These are phyloP conservation scores for Salticus scenicus DNA, from an alignment of 2,888 invertebrate species.

Conservation along the genomic window DNA sequence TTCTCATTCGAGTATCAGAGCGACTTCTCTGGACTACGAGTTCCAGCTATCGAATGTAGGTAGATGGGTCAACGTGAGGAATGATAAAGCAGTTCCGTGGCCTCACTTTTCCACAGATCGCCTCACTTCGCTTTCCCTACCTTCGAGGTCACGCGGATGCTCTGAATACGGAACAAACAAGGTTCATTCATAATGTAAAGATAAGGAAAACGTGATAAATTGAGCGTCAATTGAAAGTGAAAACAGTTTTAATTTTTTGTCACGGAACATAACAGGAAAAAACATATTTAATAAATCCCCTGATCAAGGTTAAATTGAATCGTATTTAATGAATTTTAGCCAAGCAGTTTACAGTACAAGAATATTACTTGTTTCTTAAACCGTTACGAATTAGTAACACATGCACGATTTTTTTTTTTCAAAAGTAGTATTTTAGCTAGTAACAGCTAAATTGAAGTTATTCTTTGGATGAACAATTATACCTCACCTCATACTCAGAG, in stretches of 20 bases:
- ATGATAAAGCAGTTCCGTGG: conserved; percentile 52
- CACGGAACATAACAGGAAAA: too few species aligned
- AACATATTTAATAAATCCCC: too few species aligned
- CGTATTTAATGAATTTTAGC: too few species aligned
- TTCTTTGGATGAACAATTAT: too few species aligned
- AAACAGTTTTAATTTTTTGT: neutral
- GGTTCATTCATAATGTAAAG: neutral
- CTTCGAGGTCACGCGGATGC: neutral
- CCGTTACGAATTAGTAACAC: too few species aligned
- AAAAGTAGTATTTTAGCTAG: too few species aligned
- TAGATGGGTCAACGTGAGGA: conserved; percentile 42
- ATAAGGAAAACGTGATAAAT: neutral
- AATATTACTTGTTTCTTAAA: too few species aligned
- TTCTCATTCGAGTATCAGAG: conserved; percentile 22
- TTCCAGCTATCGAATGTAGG: conserved; percentile 23
- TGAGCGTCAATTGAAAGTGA: neutral
- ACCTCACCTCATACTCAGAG: too few species aligned
- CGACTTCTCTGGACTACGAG: conserved; percentile 5
- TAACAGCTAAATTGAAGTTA: too few species aligned
- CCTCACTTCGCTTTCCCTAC: neutral
- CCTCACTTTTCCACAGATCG: conserved; percentile 33
- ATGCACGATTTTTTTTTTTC: too few species aligned
- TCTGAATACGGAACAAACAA: neutral
- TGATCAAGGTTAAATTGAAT: too few species aligned
- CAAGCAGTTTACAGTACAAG: too few species aligned